These are phyloP conservation scores for Caenorhabditis drosophilae DNA, from an alignment of 2,888 invertebrate species.

Conservation along the genomic window DNA sequence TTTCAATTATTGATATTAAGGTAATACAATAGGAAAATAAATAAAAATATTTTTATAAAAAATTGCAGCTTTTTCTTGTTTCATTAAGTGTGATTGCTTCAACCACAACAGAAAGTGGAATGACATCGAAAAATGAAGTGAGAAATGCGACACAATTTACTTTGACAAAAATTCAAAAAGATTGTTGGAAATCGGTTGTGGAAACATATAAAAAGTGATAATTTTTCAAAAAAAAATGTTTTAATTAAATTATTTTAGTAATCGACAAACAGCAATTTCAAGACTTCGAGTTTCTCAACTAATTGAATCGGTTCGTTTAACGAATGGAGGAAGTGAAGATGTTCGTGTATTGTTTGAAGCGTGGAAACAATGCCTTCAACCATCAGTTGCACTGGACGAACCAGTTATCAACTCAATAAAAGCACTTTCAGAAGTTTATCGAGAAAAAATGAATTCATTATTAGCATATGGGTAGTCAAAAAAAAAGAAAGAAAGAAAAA, in stretches of 20 bases:
- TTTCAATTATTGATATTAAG: slow-evolving; percentile 20
- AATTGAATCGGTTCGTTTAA: slow-evolving; percentile 31
- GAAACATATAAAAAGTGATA: slow-evolving; percentile 8
- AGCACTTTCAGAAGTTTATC: slow-evolving; percentile 13
- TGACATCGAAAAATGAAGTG: slow-evolving; percentile 9
- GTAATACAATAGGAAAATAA: too few species aligned
- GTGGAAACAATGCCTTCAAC: slow-evolving; percentile 32
- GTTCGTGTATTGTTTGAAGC: slow-evolving; percentile 37
- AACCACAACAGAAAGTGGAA: slow-evolving; percentile 24
- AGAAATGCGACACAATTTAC: slow-evolving; percentile 13
- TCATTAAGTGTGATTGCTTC: slow-evolving; percentile 13
- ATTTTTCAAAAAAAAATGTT: not conserved
- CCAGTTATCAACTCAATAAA: slow-evolving; percentile 14
- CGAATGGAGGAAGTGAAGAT: slow-evolving; percentile 32
- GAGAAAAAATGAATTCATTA: slow-evolving; percentile 26
- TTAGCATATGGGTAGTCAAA: slow-evolving; percentile 31
- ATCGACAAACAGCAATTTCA: slow-evolving; percentile 4
- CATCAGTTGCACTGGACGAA: slow-evolving; percentile 16
- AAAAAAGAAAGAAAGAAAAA: not conserved
- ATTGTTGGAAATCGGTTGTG: slow-evolving; percentile 32
- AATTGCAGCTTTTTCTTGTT: slow-evolving; percentile 19
- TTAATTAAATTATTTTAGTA: slow-evolving; percentile 10
- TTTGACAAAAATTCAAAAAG: slow-evolving; percentile 25
- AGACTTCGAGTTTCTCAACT: slow-evolving; percentile 27
- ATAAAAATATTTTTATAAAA: not conserved